These are phyloP conservation scores for Buceros bicornis DNA, from an alignment of 2,797 vertebrate genomes.

Conservation along the genomic window DNA sequence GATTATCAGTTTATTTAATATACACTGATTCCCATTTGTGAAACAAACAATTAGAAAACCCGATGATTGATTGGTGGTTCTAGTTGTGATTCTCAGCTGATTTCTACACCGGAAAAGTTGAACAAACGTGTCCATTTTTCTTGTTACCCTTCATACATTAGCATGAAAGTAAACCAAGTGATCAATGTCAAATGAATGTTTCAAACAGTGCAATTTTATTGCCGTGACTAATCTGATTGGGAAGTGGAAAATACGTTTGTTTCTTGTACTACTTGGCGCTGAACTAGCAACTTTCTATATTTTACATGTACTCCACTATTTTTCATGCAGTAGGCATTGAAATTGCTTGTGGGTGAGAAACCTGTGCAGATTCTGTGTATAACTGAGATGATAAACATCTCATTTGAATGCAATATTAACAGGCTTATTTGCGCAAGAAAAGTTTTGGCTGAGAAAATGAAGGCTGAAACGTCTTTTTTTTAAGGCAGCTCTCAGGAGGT, in stretches of 20 bases:
- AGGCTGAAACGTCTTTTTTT: neutral
- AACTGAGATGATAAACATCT: neutral
- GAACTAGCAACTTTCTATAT: neutral
- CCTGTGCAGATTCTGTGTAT: neutral
- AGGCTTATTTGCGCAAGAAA: neutral
- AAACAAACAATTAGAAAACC: neutral
- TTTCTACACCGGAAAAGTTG: neutral
- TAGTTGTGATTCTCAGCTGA: neutral
- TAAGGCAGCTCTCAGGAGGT: neutral
- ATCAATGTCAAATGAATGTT: neutral
- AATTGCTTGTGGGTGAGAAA: neutral
- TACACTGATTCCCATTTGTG: rapidly evolving
- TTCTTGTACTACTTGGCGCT: neutral
- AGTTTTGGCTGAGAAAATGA: neutral
- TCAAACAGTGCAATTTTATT: neutral
- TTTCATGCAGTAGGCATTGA: neutral
- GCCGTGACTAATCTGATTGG: neutral
- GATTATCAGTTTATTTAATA: neutral
- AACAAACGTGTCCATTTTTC: neutral
- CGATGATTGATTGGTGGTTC: neutral
- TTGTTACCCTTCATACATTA: neutral
- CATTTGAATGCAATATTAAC: neutral
- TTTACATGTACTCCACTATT: neutral
- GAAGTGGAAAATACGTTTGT: neutral
- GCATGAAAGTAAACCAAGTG: neutral